Conservation (phyloP, 2,797 vertebrate species). For the Chelon labrosus region DNA sequence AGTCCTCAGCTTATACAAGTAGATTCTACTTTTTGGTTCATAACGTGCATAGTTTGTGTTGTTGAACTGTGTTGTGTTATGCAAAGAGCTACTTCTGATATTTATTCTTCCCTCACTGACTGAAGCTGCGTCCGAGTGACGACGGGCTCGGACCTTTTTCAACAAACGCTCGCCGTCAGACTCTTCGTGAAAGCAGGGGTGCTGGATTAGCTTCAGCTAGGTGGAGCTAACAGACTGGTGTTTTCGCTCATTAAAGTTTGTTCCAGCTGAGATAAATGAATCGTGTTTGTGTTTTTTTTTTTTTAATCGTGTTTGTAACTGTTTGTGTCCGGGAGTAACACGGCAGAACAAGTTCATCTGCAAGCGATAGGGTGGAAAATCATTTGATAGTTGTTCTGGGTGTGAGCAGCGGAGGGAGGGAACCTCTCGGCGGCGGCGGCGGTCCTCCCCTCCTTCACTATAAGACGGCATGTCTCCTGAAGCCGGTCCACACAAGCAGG, state of each 20-base stretch:
- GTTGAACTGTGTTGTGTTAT: background rate
- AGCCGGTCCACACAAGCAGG: constrained; percentile 46
- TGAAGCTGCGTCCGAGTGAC: no score
- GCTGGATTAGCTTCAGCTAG: background rate
- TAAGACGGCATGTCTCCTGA: constrained; percentile 49
- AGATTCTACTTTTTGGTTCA: no score
- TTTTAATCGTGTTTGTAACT: constrained; percentile 18
- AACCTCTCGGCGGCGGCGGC: background rate
- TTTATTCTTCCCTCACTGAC: no score
- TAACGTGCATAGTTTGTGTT: background rate
- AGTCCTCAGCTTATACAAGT: no score
- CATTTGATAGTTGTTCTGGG: constrained; percentile 23
- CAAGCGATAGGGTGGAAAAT: constrained; percentile 20
- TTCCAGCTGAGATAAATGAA: background rate
- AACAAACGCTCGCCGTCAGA: background rate
- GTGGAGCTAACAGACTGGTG: background rate
- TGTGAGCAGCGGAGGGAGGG: constrained; percentile 12
- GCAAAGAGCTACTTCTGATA: no score
- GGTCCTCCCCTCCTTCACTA: constrained; percentile 47
- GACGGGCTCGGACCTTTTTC: no score
- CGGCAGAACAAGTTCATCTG: constrained; percentile 9
- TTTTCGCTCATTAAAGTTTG: background rate
- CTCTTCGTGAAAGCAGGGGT: background rate
- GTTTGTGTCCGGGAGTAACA: constrained; percentile 14
- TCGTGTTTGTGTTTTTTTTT: background rate